Evolutionary conservation across 2,113 vertebrate genomes (phyloP).

Genomic region (Peromyscus maniculatus): DNA sequence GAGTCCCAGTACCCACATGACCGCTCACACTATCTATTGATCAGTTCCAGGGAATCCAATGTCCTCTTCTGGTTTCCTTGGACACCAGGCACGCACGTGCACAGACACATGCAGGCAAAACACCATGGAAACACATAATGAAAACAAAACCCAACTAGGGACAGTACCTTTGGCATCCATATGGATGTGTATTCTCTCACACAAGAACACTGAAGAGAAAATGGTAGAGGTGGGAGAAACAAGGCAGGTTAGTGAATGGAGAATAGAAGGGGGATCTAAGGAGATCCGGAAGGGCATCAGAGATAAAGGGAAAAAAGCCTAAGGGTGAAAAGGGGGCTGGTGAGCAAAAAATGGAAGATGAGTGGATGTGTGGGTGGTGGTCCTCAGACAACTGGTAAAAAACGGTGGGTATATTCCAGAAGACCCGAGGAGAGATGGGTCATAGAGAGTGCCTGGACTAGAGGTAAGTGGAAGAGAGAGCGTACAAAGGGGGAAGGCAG

Average conservation of each 20-base stretch:
- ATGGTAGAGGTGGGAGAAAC: no score
- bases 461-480: neutral
- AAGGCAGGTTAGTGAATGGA: neutral
- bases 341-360: no score
- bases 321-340: neutral
- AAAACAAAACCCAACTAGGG: neutral
- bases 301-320: neutral
- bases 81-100: neutral
- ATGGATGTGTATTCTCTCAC: neutral
- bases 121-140: neutral
- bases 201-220: neutral
- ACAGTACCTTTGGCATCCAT: neutral
- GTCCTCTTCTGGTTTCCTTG: neutral
- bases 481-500: neutral
- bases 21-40: neutral
- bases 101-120: neutral
- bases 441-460: neutral
- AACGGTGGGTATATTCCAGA: no score
- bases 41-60: neutral
- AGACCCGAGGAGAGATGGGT: neutral
- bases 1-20: neutral
- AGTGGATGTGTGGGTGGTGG: neutral
- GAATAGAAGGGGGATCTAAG: neutral
- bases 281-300: neutral
- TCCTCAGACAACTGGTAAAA: neutral